Evolutionary conservation across 2,113 vertebrate genomes (phyloP), one percentile per base, ranked within the genome.

Genomic region (Caloenas nicobarica): DNA sequence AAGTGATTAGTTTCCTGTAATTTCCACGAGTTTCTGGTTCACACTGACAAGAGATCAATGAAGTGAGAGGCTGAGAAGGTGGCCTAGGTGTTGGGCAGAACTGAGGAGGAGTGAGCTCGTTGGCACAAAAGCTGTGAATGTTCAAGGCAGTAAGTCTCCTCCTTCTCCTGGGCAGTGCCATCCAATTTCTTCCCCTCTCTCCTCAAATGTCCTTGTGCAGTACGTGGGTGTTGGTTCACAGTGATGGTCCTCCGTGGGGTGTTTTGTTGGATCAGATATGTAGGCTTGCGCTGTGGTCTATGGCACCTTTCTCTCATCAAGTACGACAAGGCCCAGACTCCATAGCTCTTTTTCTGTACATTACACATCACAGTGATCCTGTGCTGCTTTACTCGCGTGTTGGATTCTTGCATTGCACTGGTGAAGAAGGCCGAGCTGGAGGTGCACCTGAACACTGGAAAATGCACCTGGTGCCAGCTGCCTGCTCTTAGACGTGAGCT

Each of bases 281-380:
- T 16, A 38, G n/a, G 19, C 11, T 31, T 0, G 0, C 0, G 0
- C 40, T 22, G 44, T 50, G 36, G 13, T 34, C 3, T 3, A 9
- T 1, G 0, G 50, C 28, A 16, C 36, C 23, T 60, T 74, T 38
- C 42, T 42, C 73, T 31, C 29, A 15, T 31, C 14, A 34, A 17
- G 16, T 9, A 17, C 21, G 56, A 9, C 0, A 8, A 53, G 48
- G 53, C 69, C 42, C 23, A 15, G 56, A 13, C 36, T 69, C n/a
- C 6, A 0, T 7, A 28, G 58, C 66, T 61, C 16, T 11, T 40
- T 79, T 78, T 60, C 53, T 62, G 31, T 36, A 15, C 1, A 0
- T 24, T 21, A 16, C 11, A 13, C 8, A 1, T 13, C 18, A 29
- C 36, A 46, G 36, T 21, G 7, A 44, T 72, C 25, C 74, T 48